These are phyloP conservation scores for Drosophila putrida DNA, from an alignment of 2,888 invertebrate species.

Conservation along the genomic window DNA sequence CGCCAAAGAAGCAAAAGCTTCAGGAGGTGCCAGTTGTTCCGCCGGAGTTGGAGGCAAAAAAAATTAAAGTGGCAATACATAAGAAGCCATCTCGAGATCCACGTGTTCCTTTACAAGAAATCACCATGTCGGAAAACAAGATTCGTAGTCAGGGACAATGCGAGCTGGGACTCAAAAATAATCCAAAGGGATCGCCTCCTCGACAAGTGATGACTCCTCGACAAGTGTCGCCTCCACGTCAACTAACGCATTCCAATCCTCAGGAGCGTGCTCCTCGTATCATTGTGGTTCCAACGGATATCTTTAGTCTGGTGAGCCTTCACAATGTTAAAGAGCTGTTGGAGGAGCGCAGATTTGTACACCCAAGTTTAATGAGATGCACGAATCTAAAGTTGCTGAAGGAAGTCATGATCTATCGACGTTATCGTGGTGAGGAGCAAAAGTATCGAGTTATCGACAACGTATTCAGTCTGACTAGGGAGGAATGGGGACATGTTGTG, in stretches of 20 bases:
- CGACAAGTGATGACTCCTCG: background rate
- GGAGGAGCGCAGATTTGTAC: background rate
- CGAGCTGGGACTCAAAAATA: no score
- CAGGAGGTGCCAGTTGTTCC: conserved; percentile 9
- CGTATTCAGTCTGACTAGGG: background rate
- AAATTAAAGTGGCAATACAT: background rate
- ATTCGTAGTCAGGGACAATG: background rate
- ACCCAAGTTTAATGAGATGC: background rate
- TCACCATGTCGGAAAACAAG: conserved; percentile 3
- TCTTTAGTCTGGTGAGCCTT: background rate
- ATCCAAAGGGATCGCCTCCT: background rate
- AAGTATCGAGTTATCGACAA: conserved; percentile 2
- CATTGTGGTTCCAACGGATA: conserved; percentile 4
- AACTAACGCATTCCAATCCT: no score
- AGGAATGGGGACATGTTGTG: conserved; percentile 1
- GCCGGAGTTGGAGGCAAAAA: background rate
- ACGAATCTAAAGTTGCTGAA: background rate
- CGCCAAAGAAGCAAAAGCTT: background rate
- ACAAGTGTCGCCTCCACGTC: background rate
- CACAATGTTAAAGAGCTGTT: conserved; percentile 4
- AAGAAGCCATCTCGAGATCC: background rate
- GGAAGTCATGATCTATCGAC: background rate
- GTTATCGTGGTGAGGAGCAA: background rate
- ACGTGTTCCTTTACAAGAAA: background rate
- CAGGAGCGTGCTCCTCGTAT: background rate